A percentile compares a stretch with the other conserved stretches of the same genome.
These are phyloP conservation scores for Podarcis raffonei DNA, from an alignment of 2,113 vertebrate genomes.

Conservation along the genomic window DNA sequence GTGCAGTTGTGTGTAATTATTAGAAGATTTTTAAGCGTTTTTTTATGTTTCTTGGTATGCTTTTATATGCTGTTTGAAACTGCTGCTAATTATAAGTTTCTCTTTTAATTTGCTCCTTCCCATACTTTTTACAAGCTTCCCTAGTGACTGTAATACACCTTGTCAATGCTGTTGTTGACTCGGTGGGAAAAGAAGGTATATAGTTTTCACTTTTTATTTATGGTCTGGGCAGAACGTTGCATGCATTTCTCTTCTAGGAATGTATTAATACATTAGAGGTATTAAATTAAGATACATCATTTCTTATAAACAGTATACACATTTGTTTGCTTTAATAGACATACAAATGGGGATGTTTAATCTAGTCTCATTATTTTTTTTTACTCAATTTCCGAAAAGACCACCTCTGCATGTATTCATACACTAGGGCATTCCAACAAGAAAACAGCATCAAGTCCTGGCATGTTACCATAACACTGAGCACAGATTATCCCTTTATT, in stretches of 20 bases:
- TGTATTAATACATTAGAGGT: neutral
- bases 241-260: constrained; percentile 38
- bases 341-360: neutral
- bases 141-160: constrained; percentile 97
- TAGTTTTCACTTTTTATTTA: constrained; percentile 66
- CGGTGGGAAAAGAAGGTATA: constrained; percentile 94
- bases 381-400: neutral
- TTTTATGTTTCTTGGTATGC: constrained; percentile 25
- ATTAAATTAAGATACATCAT: neutral
- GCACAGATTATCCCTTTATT: neutral
- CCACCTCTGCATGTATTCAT: neutral
- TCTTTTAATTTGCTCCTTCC: constrained; percentile 82
- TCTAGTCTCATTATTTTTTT: neutral
- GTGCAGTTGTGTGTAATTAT: neutral
- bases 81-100: constrained; percentile 79
- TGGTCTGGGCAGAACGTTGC: constrained; percentile 57
- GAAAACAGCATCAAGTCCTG: neutral
- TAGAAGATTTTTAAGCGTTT: neutral
- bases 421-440: neutral
- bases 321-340: constrained; percentile 11
- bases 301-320: constrained; percentile 17
- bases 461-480: neutral
- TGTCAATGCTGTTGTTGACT: constrained; percentile 93
- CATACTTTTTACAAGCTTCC: constrained; percentile 93
- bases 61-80: constrained; percentile 63